phyloP scores from a whole-genome alignment of 2,888 invertebrate species.

The Cataglyphis livida region DNA sequence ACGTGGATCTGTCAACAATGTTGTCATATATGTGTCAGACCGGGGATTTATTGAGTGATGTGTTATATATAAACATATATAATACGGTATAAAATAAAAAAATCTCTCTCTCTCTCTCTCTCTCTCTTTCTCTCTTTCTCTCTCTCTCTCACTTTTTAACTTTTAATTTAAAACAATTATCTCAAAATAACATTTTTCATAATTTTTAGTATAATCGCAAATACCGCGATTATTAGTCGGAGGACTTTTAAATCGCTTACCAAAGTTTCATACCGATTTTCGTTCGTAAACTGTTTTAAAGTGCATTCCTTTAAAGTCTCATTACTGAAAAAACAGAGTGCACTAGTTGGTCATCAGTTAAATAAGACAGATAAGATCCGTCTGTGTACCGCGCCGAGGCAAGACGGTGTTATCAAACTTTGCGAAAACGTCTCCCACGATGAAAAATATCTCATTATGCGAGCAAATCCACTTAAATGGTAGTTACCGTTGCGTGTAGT shows the following conservation, averaged over 20 bases:
- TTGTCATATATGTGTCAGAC: no score
- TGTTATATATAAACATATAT: no score
- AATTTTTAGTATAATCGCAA: neutral
- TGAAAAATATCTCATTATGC: constrained; percentile 16
- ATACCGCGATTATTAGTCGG: neutral
- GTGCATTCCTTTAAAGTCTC: constrained; percentile 10
- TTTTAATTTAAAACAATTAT: neutral
- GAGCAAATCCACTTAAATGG: neutral
- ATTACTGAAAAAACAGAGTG: constrained; percentile 36
- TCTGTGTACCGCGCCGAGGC: neutral
- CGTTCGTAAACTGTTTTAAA: constrained; percentile 28
- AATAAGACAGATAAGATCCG: constrained; percentile 52
- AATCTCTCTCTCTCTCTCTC: neutral
- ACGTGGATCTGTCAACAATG: no score
- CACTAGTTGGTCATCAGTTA: constrained; percentile 32
- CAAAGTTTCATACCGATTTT: constrained; percentile 20
- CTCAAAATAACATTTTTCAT: neutral
- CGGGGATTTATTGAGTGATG: no score
- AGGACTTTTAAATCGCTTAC: neutral
- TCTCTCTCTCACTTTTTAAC: neutral
- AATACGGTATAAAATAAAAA: neutral
- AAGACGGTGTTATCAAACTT: constrained; percentile 22
- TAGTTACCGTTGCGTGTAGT: neutral
- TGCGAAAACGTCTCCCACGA: neutral
- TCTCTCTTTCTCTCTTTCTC: no score